Conservation (phyloP, 2,113 vertebrate genomes). For the Solenodon paradoxus region DNA sequence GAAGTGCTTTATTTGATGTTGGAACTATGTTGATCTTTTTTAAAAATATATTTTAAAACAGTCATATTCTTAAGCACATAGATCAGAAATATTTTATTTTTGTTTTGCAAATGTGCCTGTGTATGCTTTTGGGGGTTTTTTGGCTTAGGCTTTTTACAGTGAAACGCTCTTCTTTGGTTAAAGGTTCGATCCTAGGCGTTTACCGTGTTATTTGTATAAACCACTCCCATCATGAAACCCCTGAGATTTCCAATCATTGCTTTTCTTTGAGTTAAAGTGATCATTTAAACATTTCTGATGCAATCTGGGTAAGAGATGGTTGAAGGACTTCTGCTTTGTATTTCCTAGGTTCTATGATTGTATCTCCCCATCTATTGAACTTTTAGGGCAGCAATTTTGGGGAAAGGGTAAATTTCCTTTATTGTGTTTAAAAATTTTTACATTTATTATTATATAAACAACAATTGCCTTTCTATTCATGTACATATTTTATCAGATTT, state of each 20-base stretch:
- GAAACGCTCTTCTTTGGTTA: neutral
- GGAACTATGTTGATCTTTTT: too few relatives aligned
- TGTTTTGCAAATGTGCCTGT: neutral
- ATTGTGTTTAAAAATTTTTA: too few relatives aligned
- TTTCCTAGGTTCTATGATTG: neutral
- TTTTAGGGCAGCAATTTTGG: neutral
- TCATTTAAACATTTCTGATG: neutral
- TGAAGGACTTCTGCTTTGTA: neutral
- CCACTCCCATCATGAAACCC: neutral
- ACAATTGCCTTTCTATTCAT: neutral
- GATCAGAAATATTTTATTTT: neutral
- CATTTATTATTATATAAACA: neutral
- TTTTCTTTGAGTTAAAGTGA: neutral
- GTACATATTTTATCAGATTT: neutral
- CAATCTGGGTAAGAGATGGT: neutral
- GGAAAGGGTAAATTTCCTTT: too few relatives aligned
- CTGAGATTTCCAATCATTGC: neutral
- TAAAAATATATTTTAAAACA: too few relatives aligned
- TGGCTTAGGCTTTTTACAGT: neutral
- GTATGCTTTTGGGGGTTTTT: neutral
- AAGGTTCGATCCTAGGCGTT: neutral
- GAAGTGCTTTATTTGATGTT: too few relatives aligned
- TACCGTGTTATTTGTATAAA: neutral
- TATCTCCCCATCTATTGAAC: neutral
- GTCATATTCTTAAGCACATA: too few relatives aligned